Evolutionary conservation across 2,888 invertebrate species (phyloP).

Genomic region (Tribolium freemani): DNA sequence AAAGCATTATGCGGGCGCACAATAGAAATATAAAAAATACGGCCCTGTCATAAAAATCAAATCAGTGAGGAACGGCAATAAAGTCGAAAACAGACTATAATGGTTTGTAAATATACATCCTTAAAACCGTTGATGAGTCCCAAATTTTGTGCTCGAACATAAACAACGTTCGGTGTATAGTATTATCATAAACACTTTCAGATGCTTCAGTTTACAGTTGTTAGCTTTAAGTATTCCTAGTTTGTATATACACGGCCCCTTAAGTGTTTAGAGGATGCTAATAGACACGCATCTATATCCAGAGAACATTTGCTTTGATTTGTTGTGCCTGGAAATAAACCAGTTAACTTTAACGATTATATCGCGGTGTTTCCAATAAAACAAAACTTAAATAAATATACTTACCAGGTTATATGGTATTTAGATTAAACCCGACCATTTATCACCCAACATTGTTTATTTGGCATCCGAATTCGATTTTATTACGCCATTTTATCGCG

Average conservation of each 20-base stretch:
- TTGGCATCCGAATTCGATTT: slow-evolving; percentile 40
- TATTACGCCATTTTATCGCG: slow-evolving; percentile 39
- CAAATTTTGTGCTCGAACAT: slow-evolving; percentile 63
- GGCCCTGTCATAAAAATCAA: slow-evolving; percentile 37
- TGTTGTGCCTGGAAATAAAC: slow-evolving; percentile 51
- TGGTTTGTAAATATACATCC: slow-evolving; percentile 63
- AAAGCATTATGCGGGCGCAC: slow-evolving; percentile 44
- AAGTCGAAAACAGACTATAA: slow-evolving; percentile 61
- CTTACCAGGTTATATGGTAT: slow-evolving; percentile 45
- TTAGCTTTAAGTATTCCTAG: slow-evolving; percentile 64
- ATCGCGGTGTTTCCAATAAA: slow-evolving; percentile 50
- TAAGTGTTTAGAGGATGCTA: slow-evolving; percentile 65
- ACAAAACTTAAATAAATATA: slow-evolving; percentile 51
- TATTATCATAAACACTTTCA: slow-evolving; percentile 63
- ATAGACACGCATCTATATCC: slow-evolving; percentile 64
- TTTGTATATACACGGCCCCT: slow-evolving; percentile 64
- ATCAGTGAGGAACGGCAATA: slow-evolving; percentile 52
- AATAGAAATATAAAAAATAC: slow-evolving; percentile 22
- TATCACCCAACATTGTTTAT: slow-evolving; percentile 45
- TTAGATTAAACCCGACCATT: slow-evolving; percentile 43
- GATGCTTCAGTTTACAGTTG: slow-evolving; percentile 65
- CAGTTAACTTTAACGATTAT: slow-evolving; percentile 47
- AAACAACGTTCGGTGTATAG: slow-evolving; percentile 63
- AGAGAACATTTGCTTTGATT: slow-evolving; percentile 60
- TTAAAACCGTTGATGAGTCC: slow-evolving; percentile 65